Conservation (phyloP, 2,888 invertebrate genomes). For the Rhaphigaster nebulosa region DNA sequence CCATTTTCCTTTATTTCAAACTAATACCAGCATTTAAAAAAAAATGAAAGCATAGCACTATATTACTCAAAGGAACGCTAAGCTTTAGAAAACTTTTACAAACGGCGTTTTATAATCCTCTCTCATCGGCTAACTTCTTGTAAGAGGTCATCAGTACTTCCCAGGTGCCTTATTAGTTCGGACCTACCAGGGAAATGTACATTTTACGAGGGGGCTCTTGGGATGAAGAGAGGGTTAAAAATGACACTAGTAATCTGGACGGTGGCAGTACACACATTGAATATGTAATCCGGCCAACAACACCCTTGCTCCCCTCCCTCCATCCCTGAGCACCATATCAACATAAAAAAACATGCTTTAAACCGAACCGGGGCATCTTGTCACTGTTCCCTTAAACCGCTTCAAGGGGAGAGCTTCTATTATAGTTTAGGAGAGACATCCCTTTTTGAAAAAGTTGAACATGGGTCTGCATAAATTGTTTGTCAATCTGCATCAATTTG, state of each 20-base stretch:
- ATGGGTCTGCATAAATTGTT: neutral
- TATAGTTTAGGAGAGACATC: neutral
- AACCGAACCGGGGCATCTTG: constrained; percentile 4
- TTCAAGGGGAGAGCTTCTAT: neutral
- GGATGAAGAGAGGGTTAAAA: constrained; percentile 47
- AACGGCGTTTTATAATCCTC: neutral
- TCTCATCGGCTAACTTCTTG: neutral
- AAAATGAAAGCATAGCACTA: too few species aligned
- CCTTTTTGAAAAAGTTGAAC: neutral
- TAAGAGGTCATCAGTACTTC: constrained; percentile 8
- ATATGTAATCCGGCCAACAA: constrained; percentile 58
- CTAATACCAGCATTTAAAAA: too few species aligned
- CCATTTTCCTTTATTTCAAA: too few species aligned
- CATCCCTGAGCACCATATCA: constrained; percentile 17
- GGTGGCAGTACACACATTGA: constrained; percentile 56
- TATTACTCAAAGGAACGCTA: too few species aligned
- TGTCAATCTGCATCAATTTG: neutral
- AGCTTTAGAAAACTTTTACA: neutral
- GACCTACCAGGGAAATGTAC: neutral
- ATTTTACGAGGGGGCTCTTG: constrained; percentile 29
- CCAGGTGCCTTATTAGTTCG: constrained; percentile 24
- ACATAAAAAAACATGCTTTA: constrained; percentile 57
- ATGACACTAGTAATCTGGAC: constrained; percentile 58
- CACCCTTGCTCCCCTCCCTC: constrained; percentile 26
- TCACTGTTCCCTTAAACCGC: neutral